Percentiles rank a stretch among this genome's conserved stretches.
phyloP scores from a whole-genome alignment of 1,140 invertebrate genomes.

The Chironomus tepperi region DNA sequence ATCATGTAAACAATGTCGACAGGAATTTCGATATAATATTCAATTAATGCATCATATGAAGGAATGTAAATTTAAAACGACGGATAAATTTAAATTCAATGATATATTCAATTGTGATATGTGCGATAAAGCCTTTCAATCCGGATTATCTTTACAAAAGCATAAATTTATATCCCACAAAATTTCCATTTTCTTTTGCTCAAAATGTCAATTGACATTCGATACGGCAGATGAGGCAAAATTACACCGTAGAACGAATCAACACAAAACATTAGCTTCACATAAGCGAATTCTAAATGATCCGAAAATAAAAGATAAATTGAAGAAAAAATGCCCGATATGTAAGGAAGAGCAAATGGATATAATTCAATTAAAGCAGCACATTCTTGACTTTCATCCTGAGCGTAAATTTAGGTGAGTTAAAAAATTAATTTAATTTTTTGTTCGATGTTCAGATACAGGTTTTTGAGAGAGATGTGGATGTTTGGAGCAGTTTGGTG shows the following conservation, averaged over 20 bases:
- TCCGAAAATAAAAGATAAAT: conserved; percentile 38
- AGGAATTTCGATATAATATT: conserved; percentile 58
- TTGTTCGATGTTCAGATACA: conserved; percentile 26
- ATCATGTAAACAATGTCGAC: conserved; percentile 50
- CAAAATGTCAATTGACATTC: conserved; percentile 56
- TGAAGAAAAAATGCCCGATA: conserved; percentile 48
- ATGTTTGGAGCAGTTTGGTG: no score
- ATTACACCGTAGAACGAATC: conserved; percentile 52
- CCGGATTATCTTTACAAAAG: conserved; percentile 53
- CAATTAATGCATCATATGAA: conserved; percentile 59
- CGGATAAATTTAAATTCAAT: conserved; percentile 46
- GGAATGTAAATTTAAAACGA: conserved; percentile 29
- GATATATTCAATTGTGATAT: conserved; percentile 40
- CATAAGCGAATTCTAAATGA: conserved; percentile 41
- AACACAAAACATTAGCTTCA: conserved; percentile 48
- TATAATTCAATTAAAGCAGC: conserved; percentile 52
- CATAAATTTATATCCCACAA: conserved; percentile 50
- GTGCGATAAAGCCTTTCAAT: conserved; percentile 49
- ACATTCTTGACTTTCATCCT: conserved; percentile 54
- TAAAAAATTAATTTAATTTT: conserved; percentile 26
- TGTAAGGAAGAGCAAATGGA: conserved; percentile 45
- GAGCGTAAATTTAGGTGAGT: conserved; percentile 45
- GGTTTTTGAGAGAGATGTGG: no score
- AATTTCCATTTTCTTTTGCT: conserved; percentile 54
- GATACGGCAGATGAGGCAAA: conserved; percentile 50